Percentiles rank a stretch among this genome's conserved stretches.
phyloP scores from a whole-genome alignment of 2,797 vertebrate genomes.

The Tadarida brasiliensis region DNA sequence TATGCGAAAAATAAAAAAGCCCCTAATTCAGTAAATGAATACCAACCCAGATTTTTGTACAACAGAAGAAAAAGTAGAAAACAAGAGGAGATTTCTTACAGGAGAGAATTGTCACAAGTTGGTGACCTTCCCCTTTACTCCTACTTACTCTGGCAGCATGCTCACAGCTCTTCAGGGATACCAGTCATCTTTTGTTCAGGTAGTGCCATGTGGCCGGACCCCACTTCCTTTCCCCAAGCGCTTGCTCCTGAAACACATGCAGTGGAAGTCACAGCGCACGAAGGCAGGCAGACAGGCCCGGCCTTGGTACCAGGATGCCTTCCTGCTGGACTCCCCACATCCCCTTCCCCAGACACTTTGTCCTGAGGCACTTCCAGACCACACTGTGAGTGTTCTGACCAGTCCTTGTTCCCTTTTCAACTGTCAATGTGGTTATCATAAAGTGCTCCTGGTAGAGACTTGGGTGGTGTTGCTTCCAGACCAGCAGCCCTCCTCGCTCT shows the following conservation, averaged over 20 bases:
- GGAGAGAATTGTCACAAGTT: background rate
- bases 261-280: accelerated
- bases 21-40: background rate
- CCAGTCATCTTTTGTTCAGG: background rate
- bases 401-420: background rate
- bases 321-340: accelerated
- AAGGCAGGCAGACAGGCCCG: background rate
- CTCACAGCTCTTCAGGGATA: background rate
- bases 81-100: background rate
- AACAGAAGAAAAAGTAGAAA: background rate
- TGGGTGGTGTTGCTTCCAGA: accelerated
- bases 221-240: background rate
- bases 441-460: background rate
- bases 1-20: background rate
- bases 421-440: background rate
- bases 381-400: accelerated
- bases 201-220: background rate
- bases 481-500: background rate
- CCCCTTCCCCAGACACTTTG: background rate
- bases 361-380: background rate
- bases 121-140: background rate
- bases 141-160: background rate
- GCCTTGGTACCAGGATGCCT: too few relatives aligned
- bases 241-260: accelerated
- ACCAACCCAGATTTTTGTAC: background rate